Conservation (phyloP, 2,113 vertebrate species). For the Alethe castanea region DNA sequence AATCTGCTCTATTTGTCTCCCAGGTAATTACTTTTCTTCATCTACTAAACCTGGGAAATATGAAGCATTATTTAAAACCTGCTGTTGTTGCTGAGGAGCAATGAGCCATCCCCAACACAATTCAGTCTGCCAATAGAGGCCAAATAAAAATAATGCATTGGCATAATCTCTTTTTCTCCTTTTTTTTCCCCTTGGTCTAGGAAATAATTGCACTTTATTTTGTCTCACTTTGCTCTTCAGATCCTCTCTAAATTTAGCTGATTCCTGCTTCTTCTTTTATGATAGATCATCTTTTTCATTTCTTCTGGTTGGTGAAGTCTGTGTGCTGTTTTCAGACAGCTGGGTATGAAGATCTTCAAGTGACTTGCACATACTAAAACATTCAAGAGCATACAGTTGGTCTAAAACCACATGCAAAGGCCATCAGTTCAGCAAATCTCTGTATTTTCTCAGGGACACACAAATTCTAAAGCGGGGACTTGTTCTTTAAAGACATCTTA, state of each 20-base stretch:
- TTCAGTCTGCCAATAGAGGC: not conserved
- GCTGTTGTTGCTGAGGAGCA: not conserved
- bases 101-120: conserved; percentile 1
- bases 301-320: not conserved
- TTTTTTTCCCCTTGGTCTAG: not conserved
- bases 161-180: not conserved
- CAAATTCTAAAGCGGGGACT: not conserved
- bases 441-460: not conserved
- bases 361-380: not conserved
- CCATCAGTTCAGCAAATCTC: not conserved
- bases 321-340: not conserved
- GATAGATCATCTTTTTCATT: not conserved
- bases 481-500: not conserved
- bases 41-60: conserved; percentile 38
- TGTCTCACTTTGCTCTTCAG: not conserved
- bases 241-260: not conserved
- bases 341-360: not conserved
- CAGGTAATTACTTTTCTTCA: conserved; percentile 24
- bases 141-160: not conserved
- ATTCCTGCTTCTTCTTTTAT: not conserved
- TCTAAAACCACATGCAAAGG: not conserved
- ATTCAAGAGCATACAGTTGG: not conserved
- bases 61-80: conserved; percentile 2
- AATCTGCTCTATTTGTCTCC: conserved; percentile 29
- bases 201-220: not conserved